phyloP scores from a whole-genome alignment of 2,113 vertebrate species.

The Scatophagus argus region DNA sequence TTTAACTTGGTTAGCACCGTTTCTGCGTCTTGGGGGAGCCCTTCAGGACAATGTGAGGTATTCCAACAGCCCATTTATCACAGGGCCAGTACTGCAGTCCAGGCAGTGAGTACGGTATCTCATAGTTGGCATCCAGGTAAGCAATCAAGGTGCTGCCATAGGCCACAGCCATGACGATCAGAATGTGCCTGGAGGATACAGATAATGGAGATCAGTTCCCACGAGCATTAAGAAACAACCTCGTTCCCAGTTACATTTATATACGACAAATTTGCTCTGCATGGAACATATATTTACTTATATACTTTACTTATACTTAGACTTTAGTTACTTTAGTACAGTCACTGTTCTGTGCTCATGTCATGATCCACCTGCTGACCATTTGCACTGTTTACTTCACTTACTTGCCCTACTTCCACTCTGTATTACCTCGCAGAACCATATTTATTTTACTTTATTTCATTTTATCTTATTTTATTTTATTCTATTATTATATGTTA shows the following conservation, averaged over 20 bases:
- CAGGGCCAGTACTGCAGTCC: slow-evolving; percentile 91
- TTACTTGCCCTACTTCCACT: too few species aligned
- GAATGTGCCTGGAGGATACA: slow-evolving; percentile 88
- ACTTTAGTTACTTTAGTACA: too few species aligned
- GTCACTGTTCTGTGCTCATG: too few species aligned
- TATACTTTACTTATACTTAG: too few species aligned
- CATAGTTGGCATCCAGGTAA: slow-evolving; percentile 85
- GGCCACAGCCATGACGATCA: slow-evolving; percentile 90
- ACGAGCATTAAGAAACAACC: neutral
- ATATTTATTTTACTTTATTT: too few species aligned
- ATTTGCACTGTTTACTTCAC: too few species aligned
- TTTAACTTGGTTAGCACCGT: slow-evolving; percentile 75
- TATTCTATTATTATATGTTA: too few species aligned
- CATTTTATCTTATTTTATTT: too few species aligned
- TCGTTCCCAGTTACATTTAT: neutral
- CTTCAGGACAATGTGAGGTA: slow-evolving; percentile 88
- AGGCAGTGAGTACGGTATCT: slow-evolving; percentile 88
- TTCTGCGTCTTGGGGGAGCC: slow-evolving; percentile 77
- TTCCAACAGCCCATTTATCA: slow-evolving; percentile 84
- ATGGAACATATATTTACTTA: neutral
- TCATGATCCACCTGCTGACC: too few species aligned
- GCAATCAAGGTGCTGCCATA: slow-evolving; percentile 87
- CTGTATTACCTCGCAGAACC: too few species aligned
- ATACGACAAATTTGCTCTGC: neutral
- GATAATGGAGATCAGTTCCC: slow-evolving; percentile 4